These are phyloP conservation scores for Camarhynchus parvulus DNA, from an alignment of 2,113 vertebrate genomes.

Conservation along the genomic window DNA sequence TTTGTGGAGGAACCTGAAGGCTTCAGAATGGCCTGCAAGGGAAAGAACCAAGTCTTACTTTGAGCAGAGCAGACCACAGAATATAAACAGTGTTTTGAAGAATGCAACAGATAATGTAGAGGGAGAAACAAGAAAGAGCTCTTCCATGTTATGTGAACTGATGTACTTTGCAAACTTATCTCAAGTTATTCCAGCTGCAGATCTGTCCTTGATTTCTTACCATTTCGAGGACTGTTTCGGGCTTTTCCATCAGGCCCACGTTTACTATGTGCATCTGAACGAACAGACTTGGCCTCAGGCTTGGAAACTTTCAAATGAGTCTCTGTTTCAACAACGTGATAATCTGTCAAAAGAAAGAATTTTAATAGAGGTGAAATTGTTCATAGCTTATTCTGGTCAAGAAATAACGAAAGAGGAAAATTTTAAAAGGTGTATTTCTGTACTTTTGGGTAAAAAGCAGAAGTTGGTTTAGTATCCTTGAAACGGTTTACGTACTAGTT, in stretches of 20 bases:
- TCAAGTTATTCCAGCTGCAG: background rate
- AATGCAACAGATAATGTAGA: background rate
- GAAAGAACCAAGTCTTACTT: background rate
- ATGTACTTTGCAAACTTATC: background rate
- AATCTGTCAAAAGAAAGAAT: slow-evolving; percentile 72
- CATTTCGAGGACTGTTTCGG: slow-evolving; percentile 66
- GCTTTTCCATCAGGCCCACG: slow-evolving; percentile 72
- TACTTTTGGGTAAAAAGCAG: background rate
- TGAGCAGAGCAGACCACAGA: background rate
- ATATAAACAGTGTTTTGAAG: background rate
- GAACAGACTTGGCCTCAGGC: slow-evolving; percentile 71
- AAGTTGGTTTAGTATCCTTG: background rate
- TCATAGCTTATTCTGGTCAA: background rate
- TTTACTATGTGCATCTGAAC: slow-evolving; percentile 74
- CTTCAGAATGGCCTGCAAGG: slow-evolving; percentile 69
- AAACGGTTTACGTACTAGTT: background rate
- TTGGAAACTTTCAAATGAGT: slow-evolving; percentile 80
- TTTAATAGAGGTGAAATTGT: slow-evolving; percentile 6
- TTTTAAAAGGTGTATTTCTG: background rate
- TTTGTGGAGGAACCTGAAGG: slow-evolving; percentile 55
- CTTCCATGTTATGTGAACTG: background rate
- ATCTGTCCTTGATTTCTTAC: slow-evolving; percentile 62
- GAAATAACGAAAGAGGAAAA: background rate
- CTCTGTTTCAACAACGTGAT: slow-evolving; percentile 75
- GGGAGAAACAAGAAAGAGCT: background rate